Percentiles rank a stretch among this genome's conserved stretches.
Conservation (phyloP, 2,888 invertebrate species). For the Dasysyrphus albostriatus region DNA sequence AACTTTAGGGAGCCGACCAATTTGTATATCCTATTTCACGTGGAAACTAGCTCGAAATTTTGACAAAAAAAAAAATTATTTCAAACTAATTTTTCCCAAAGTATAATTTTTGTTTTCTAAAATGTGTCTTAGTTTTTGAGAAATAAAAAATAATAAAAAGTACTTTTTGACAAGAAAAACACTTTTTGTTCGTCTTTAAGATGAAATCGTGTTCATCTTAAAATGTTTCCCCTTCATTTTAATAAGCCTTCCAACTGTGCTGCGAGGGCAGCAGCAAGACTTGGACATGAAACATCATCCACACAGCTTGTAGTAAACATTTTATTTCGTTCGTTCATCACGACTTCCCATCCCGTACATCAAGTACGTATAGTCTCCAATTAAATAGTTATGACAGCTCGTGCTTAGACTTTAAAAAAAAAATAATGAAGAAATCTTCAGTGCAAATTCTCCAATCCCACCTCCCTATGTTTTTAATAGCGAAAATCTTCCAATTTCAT, state of each 20-base stretch:
- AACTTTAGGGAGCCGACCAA: too few relatives aligned
- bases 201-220: too few relatives aligned
- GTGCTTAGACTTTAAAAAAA: slow-evolving; percentile 25
- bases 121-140: too few relatives aligned
- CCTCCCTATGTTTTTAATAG: neutral
- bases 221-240: too few relatives aligned
- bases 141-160: too few relatives aligned
- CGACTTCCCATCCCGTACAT: slow-evolving; percentile 63
- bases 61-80: too few relatives aligned
- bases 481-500: slow-evolving; percentile 36
- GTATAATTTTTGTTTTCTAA: too few relatives aligned
- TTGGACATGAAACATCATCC: slow-evolving; percentile 6
- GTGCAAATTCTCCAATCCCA: neutral
- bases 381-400: slow-evolving; percentile 70
- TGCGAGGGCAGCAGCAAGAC: neutral
- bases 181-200: too few relatives aligned
- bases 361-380: slow-evolving; percentile 47
- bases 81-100: too few relatives aligned
- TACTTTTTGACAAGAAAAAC: too few relatives aligned
- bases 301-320: neutral
- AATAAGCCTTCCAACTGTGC: neutral
- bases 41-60: too few relatives aligned
- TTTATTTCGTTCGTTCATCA: slow-evolving; percentile 46
- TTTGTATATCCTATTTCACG: too few relatives aligned
- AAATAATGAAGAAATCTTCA: slow-evolving; percentile 35